Conservation (phyloP, 2,797 vertebrate species). For the Crocodylus rhombifer region DNA sequence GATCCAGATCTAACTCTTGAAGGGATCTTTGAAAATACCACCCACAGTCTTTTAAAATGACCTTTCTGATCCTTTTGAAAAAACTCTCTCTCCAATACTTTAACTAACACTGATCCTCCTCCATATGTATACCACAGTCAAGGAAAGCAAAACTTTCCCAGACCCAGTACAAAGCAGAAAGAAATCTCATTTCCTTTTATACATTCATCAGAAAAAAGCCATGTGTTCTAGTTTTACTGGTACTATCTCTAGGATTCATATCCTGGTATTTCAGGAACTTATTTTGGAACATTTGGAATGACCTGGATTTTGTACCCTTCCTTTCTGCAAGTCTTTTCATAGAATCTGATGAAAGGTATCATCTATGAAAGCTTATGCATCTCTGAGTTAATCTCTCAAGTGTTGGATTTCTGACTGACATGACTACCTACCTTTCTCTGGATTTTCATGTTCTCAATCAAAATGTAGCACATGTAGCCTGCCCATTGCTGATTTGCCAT, state of each 20-base stretch:
- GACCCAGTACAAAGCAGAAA: neutral
- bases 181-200: neutral
- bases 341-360: too few relatives aligned
- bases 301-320: too few relatives aligned
- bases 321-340: too few relatives aligned
- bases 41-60: neutral
- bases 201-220: neutral
- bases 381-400: too few relatives aligned
- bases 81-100: neutral
- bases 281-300: neutral
- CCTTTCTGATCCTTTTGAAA: neutral
- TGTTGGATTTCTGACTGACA: too few relatives aligned
- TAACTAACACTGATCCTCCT: neutral
- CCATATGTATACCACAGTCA: neutral
- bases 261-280: neutral
- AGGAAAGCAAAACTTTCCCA: neutral
- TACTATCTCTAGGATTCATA: neutral
- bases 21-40: neutral
- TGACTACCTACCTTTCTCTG: too few relatives aligned
- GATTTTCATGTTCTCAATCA: neutral
- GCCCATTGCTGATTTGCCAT: neutral
- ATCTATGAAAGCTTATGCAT: too few relatives aligned
- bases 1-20: neutral
- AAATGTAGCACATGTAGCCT: neutral
- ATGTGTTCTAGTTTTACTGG: neutral